Evolutionary conservation across 2,888 invertebrate genomes (phyloP).

Genomic region (Diaprepes abbreviatus): DNA sequence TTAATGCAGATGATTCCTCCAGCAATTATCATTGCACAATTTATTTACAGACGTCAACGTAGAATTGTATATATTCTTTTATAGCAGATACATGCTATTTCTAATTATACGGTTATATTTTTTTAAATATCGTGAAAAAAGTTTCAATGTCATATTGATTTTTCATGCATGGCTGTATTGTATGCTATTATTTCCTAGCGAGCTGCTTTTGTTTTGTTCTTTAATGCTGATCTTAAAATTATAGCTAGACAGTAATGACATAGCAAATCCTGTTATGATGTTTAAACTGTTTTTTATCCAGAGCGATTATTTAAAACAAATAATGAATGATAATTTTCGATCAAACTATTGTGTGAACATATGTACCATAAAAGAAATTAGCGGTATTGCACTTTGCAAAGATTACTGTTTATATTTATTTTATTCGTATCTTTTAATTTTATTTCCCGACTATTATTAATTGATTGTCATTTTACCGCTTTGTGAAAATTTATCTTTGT

Average conservation of each 20-base stretch:
- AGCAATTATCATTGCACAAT: slow-evolving; percentile 21
- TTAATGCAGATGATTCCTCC: slow-evolving; percentile 5
- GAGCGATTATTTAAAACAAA: neutral
- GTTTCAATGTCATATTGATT: slow-evolving; percentile 41
- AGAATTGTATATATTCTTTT: slow-evolving; percentile 10
- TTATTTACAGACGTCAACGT: slow-evolving; percentile 6
- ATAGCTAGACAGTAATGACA: slow-evolving; percentile 6
- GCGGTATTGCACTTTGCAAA: too few relatives aligned
- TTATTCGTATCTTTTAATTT: too few relatives aligned
- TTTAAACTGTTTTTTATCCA: neutral
- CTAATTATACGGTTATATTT: slow-evolving; percentile 29
- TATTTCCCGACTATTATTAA: too few relatives aligned
- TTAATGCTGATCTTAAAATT: slow-evolving; percentile 20
- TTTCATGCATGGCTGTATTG: slow-evolving; percentile 37
- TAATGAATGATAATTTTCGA: neutral
- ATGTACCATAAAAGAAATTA: too few relatives aligned
- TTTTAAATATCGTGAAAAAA: slow-evolving; percentile 40
- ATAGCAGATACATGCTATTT: slow-evolving; percentile 29
- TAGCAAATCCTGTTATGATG: neutral
- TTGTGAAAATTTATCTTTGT: too few relatives aligned
- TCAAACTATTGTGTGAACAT: too few relatives aligned
- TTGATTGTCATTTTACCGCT: too few relatives aligned
- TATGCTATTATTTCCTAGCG: slow-evolving; percentile 35
- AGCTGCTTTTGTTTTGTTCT: slow-evolving; percentile 30
- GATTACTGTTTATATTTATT: too few relatives aligned